These are phyloP conservation scores for Opisthocomus hoazin DNA, from an alignment of 2,113 vertebrate species.

Conservation along the genomic window DNA sequence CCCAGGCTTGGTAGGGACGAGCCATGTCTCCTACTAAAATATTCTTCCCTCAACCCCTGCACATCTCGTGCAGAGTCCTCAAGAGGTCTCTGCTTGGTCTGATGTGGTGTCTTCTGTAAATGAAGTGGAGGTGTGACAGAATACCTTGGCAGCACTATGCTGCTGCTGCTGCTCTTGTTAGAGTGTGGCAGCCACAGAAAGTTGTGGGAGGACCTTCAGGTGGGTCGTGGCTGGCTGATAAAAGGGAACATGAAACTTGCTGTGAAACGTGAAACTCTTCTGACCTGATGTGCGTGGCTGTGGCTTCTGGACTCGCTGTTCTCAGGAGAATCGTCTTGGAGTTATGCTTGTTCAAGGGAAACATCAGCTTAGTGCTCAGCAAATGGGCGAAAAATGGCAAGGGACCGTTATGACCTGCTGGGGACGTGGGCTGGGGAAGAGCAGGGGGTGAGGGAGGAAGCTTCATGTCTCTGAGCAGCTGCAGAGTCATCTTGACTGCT, in stretches of 20 bases:
- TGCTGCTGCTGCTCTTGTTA: neutral
- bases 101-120: neutral
- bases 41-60: neutral
- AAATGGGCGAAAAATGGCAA: neutral
- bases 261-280: neutral
- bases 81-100: neutral
- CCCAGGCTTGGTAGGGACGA: neutral
- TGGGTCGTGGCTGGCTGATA: neutral
- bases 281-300: neutral
- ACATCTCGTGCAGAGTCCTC: neutral
- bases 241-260: neutral
- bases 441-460: neutral
- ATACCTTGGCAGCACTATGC: neutral
- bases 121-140: neutral
- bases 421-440: neutral
- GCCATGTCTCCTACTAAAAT: accelerated
- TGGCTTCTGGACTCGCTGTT: neutral
- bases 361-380: neutral
- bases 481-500: neutral
- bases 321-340: neutral
- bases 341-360: neutral
- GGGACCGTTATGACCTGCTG: neutral
- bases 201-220: neutral
- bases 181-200: neutral
- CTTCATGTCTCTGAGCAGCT: neutral